These are phyloP conservation scores for Monopis laevigella DNA, from an alignment of 2,888 invertebrate species.

Conservation along the genomic window DNA sequence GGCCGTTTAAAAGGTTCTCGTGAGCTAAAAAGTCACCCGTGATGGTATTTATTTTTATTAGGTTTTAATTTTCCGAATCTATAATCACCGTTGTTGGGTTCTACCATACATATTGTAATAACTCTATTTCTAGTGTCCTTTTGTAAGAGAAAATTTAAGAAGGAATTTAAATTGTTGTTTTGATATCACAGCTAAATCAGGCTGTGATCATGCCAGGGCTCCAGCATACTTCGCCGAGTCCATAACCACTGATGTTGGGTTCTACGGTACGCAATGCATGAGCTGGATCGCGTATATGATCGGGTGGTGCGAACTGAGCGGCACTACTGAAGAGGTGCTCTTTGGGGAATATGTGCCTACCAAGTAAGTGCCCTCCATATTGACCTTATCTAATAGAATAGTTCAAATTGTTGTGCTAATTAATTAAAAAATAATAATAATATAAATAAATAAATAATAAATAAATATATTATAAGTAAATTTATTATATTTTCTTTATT, in stretches of 20 bases:
- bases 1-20: no score
- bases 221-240: slow-evolving; percentile 69
- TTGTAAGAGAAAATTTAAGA: no score
- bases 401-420: not conserved
- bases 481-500: no score
- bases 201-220: slow-evolving; percentile 70
- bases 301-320: slow-evolving; percentile 50
- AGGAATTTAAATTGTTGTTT: no score
- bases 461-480: no score
- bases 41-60: no score
- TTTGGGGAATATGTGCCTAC: slow-evolving; percentile 60
- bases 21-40: no score
- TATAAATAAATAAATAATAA: not conserved
- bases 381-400: not conserved
- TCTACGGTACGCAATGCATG: slow-evolving; percentile 63
- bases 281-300: slow-evolving; percentile 62
- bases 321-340: slow-evolving; percentile 36
- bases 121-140: no score
- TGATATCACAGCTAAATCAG: slow-evolving; percentile 62
- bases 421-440: not conserved
- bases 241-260: slow-evolving; percentile 53
- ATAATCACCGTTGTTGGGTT: no score
- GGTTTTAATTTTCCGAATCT: no score
- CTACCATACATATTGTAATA: no score
- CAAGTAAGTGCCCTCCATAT: slow-evolving; percentile 53